Evolutionary conservation across 2,113 vertebrate species (phyloP).

Genomic region (Hypanus sabinus): DNA sequence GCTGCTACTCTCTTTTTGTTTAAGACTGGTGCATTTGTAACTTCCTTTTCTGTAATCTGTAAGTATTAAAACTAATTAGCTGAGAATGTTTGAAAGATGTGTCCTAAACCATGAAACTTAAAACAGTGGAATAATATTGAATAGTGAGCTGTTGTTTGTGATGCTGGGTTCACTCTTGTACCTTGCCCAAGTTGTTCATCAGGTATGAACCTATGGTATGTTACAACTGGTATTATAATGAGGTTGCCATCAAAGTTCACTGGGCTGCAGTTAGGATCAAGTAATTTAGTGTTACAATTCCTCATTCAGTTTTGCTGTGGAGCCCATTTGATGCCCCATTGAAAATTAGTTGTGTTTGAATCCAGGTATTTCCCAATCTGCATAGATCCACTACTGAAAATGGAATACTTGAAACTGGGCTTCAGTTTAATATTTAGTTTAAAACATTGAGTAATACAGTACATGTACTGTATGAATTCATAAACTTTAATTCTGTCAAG

Average conservation of each 20-base stretch:
- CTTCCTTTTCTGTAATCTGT: not conserved
- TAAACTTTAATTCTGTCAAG: not conserved
- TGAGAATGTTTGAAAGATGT: not conserved
- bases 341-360: not conserved
- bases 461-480: not conserved
- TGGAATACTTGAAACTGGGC: not conserved
- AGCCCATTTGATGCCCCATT: not conserved
- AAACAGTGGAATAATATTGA: not conserved
- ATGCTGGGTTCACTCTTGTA: not conserved
- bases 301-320: not conserved
- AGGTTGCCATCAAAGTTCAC: not conserved
- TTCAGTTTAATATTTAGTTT: not conserved
- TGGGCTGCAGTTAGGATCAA: not conserved
- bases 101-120: not conserved
- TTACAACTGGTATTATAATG: not conserved
- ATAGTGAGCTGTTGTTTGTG: not conserved
- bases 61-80: not conserved
- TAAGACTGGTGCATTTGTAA: not conserved
- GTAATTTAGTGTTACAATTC: not conserved
- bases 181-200: not conserved
- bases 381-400: not conserved
- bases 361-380: no score
- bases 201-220: not conserved
- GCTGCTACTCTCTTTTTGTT: no score
- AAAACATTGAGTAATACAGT: not conserved